A percentile compares a stretch with the other conserved stretches of the same genome.
Evolutionary conservation across 2,113 vertebrate species (phyloP).

Genomic region (Poeciliopsis prolifica): DNA sequence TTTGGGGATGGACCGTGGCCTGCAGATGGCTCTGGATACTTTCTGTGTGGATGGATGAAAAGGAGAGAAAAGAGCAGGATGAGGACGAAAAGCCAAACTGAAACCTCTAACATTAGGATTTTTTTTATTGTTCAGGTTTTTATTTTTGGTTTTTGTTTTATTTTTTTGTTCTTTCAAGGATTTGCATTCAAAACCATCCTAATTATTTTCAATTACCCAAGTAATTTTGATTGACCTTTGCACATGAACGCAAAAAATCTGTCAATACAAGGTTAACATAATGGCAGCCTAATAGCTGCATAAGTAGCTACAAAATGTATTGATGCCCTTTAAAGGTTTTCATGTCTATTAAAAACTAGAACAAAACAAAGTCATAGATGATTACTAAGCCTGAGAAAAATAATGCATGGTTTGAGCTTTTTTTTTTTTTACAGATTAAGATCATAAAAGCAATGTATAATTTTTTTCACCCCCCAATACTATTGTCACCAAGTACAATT

Average conservation of each 20-base stretch:
- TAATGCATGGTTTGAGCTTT: no score
- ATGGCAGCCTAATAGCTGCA: neutral
- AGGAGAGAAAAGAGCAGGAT: slow-evolving; percentile 6
- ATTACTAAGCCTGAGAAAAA: no score
- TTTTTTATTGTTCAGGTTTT: slow-evolving; percentile 3
- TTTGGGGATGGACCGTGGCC: slow-evolving; percentile 90
- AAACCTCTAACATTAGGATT: neutral
- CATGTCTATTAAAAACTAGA: no score
- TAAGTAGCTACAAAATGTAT: neutral
- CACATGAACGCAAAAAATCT: neutral
- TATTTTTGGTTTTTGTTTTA: neutral
- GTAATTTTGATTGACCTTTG: neutral
- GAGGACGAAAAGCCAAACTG: neutral
- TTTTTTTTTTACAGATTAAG: no score
- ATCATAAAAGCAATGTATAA: no score
- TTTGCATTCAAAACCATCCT: neutral
- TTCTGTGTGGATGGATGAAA: slow-evolving; percentile 71
- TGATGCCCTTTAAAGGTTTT: no score
- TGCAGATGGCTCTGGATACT: slow-evolving; percentile 93
- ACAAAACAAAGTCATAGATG: no score
- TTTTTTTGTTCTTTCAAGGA: neutral
- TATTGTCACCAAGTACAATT: neutral
- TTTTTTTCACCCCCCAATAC: neutral
- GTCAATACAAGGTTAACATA: neutral
- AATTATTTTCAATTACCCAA: neutral